phyloP scores from a whole-genome alignment of 2,888 invertebrate species.

The Noctua pronuba region DNA sequence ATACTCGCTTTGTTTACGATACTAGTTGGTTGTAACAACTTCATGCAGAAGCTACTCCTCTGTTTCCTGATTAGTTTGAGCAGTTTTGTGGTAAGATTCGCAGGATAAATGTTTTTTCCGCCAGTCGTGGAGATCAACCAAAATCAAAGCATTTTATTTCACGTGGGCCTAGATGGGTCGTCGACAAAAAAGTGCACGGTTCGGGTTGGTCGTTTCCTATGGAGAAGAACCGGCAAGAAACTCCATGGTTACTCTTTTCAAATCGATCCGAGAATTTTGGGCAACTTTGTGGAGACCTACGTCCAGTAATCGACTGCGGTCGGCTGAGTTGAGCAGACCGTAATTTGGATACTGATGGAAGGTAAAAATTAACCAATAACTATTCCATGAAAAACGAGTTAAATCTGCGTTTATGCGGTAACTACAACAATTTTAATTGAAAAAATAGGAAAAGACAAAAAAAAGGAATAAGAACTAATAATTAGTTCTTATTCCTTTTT shows the following conservation, averaged over 20 bases:
- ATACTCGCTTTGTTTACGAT: conserved; percentile 37
- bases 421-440: too few species aligned
- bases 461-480: background rate
- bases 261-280: background rate
- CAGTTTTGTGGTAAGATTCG: too few species aligned
- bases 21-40: conserved; percentile 23
- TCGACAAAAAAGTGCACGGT: too few species aligned
- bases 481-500: background rate
- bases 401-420: too few species aligned
- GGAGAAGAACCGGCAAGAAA: too few species aligned
- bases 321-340: background rate
- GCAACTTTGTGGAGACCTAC: background rate
- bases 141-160: too few species aligned
- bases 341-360: background rate
- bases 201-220: too few species aligned
- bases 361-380: background rate
- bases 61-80: background rate
- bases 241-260: too few species aligned
- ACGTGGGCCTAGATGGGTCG: too few species aligned
- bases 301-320: background rate
- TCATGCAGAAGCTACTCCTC: background rate
- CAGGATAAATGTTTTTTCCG: background rate
- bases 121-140: background rate
- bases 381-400: background rate
- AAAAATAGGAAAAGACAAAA: too few species aligned